Percentiles rank a stretch among this genome's conserved stretches.
Evolutionary conservation across 2,888 invertebrate species (phyloP).

Genomic region (Acrobasis consociella): DNA sequence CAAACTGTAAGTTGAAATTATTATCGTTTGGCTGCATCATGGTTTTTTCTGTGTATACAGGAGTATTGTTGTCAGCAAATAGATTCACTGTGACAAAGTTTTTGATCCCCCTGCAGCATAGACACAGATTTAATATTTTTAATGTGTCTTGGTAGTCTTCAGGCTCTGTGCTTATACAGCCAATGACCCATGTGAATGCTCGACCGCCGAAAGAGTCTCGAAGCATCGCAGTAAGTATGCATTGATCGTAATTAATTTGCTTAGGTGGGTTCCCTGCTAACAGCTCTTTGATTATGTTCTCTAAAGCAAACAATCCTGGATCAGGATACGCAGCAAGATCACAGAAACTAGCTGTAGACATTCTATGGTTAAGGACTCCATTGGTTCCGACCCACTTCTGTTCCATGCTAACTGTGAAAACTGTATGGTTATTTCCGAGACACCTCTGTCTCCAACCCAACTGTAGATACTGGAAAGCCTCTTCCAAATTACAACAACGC

Average conservation of each 20-base stretch:
- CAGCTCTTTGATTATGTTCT: slow-evolving; percentile 84
- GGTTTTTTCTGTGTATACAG: slow-evolving; percentile 71
- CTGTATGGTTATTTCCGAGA: slow-evolving; percentile 84
- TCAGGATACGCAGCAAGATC: slow-evolving; percentile 85
- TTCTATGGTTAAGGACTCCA: slow-evolving; percentile 85
- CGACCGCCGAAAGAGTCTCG: slow-evolving; percentile 90
- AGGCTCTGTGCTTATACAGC: slow-evolving; percentile 88
- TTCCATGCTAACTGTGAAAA: slow-evolving; percentile 88
- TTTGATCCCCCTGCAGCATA: slow-evolving; percentile 86
- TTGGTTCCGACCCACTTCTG: slow-evolving; percentile 88
- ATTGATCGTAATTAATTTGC: slow-evolving; percentile 84
- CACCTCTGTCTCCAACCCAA: slow-evolving; percentile 84
- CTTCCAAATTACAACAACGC: slow-evolving; percentile 85
- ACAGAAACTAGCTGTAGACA: slow-evolving; percentile 89
- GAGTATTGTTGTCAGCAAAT: slow-evolving; percentile 85
- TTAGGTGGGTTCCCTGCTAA: slow-evolving; percentile 80
- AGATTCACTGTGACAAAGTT: slow-evolving; percentile 88
- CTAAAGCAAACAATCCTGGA: slow-evolving; percentile 85
- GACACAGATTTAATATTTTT: slow-evolving; percentile 86
- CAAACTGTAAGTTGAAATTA: slow-evolving; percentile 90
- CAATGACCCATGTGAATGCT: slow-evolving; percentile 87
- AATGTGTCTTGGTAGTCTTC: slow-evolving; percentile 86
- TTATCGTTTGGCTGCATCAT: slow-evolving; percentile 57
- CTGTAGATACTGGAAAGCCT: slow-evolving; percentile 87
- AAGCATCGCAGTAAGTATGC: slow-evolving; percentile 86